These are phyloP conservation scores for Gastracanthus pulcherrimus DNA, from an alignment of 2,888 invertebrate genomes.

Conservation along the genomic window DNA sequence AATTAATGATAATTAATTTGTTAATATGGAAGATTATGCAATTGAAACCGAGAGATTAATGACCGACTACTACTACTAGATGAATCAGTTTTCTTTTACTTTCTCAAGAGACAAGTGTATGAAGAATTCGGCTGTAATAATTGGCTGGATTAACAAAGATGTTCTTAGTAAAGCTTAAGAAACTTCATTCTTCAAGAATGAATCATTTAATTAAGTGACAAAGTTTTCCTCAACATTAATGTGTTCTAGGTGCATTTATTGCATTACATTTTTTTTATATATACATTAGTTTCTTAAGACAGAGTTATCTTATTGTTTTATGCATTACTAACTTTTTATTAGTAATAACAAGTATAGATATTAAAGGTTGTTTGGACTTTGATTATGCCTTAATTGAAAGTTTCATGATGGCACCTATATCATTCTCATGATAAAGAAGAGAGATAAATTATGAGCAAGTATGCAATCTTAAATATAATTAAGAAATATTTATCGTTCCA, in stretches of 20 bases:
- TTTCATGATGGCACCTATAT: neutral
- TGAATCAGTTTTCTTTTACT: slow-evolving; percentile 44
- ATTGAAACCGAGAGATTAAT: slow-evolving; percentile 14
- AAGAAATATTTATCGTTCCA: neutral
- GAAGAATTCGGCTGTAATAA: slow-evolving; percentile 34
- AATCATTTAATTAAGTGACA: slow-evolving; percentile 49
- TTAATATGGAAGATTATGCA: neutral
- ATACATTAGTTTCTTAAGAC: neutral
- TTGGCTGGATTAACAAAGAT: slow-evolving; percentile 39
- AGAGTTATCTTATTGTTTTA: neutral
- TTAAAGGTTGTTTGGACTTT: neutral
- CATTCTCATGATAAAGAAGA: neutral
- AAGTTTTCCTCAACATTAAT: slow-evolving; percentile 20
- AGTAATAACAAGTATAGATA: neutral
- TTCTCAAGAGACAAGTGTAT: neutral
- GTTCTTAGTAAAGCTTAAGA: slow-evolving; percentile 22
- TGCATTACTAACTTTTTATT: neutral
- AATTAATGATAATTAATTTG: slow-evolving; percentile 1
- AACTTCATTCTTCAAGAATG: slow-evolving; percentile 23
- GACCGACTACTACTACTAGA: neutral
- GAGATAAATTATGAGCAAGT: neutral
- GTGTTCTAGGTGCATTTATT: slow-evolving; percentile 11
- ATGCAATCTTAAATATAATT: neutral
- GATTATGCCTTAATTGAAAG: slow-evolving; percentile 4
- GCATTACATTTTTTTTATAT: neutral